A percentile compares a stretch with the other conserved stretches of the same genome.
phyloP scores from a whole-genome alignment of 1,140 invertebrate genomes.

The Liolophura sinensis region DNA sequence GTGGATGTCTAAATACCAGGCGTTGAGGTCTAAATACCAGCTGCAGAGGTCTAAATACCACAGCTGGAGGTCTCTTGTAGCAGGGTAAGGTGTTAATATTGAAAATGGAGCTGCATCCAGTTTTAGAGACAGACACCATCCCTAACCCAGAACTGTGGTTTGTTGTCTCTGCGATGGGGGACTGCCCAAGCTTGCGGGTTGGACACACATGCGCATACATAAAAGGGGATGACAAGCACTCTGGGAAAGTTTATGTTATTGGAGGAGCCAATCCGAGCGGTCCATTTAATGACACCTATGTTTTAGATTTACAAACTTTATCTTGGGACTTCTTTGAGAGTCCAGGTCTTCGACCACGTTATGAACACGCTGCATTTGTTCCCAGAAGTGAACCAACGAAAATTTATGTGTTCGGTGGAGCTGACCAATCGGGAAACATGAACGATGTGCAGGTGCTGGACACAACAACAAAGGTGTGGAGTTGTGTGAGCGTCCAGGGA shows the following conservation, averaged over 20 bases:
- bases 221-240: slow-evolving; percentile 29
- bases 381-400: slow-evolving; percentile 38
- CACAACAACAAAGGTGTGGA: slow-evolving; percentile 40
- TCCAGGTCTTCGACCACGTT: slow-evolving; percentile 44
- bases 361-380: slow-evolving; percentile 55
- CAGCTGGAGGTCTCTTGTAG: background rate
- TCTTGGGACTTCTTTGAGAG: slow-evolving; percentile 51
- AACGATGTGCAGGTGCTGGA: slow-evolving; percentile 56
- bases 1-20: too few species aligned
- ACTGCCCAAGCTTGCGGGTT: slow-evolving; percentile 53
- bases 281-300: slow-evolving; percentile 51
- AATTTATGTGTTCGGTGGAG: slow-evolving; percentile 58
- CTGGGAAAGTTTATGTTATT: slow-evolving; percentile 53
- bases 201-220: slow-evolving; percentile 53
- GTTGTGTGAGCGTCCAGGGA: slow-evolving; percentile 33
- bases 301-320: slow-evolving; percentile 52
- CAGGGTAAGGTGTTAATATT: background rate
- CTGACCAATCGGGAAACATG: slow-evolving; percentile 54
- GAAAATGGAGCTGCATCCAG: slow-evolving; percentile 55
- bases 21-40: background rate
- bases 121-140: slow-evolving; percentile 40
- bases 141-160: slow-evolving; percentile 52
- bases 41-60: background rate
- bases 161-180: slow-evolving; percentile 49
- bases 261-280: slow-evolving; percentile 57